Evolutionary conservation across 2,888 invertebrate genomes (phyloP).

Genomic region (Ormyrus rosae): DNA sequence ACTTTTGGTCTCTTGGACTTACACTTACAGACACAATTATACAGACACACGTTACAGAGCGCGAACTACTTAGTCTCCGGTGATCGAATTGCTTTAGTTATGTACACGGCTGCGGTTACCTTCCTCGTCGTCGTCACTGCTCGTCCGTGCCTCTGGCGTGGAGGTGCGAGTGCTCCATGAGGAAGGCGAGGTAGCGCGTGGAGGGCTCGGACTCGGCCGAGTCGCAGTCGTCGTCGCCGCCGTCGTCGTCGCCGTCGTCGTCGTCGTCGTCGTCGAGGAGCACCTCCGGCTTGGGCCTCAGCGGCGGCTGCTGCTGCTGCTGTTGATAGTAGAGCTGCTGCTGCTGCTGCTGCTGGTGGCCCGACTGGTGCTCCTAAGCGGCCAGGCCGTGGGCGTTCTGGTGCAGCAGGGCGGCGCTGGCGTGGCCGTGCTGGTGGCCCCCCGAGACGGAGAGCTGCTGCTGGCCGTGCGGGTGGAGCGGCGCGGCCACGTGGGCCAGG

Average conservation of each 20-base stretch:
- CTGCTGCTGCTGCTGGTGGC: background rate
- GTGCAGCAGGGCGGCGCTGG: constrained; percentile 64
- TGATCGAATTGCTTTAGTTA: background rate
- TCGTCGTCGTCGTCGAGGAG: background rate
- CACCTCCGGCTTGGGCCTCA: background rate
- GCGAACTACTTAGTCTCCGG: background rate
- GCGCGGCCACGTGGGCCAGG: constrained; percentile 57
- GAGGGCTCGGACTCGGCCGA: constrained; percentile 23
- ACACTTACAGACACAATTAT: no score
- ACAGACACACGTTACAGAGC: background rate
- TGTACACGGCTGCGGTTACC: background rate
- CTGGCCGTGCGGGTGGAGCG: constrained; percentile 64
- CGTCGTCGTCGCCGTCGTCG: background rate
- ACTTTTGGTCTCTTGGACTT: constrained; percentile 26
- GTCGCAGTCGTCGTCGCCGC: constrained; percentile 8
- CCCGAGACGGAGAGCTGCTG: constrained; percentile 59
- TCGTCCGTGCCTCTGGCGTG: no score
- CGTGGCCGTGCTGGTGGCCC: constrained; percentile 61
- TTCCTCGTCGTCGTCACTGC: no score
- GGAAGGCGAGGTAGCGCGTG: constrained; percentile 33
- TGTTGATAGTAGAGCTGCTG: constrained; percentile 56
- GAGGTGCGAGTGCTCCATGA: constrained; percentile 38
- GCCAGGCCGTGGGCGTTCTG: constrained; percentile 73
- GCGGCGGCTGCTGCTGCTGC: constrained; percentile 4
- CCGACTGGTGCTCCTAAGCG: constrained; percentile 63